Conservation (phyloP, 2,797 vertebrate species). For the Notolepis coatsorum region DNA sequence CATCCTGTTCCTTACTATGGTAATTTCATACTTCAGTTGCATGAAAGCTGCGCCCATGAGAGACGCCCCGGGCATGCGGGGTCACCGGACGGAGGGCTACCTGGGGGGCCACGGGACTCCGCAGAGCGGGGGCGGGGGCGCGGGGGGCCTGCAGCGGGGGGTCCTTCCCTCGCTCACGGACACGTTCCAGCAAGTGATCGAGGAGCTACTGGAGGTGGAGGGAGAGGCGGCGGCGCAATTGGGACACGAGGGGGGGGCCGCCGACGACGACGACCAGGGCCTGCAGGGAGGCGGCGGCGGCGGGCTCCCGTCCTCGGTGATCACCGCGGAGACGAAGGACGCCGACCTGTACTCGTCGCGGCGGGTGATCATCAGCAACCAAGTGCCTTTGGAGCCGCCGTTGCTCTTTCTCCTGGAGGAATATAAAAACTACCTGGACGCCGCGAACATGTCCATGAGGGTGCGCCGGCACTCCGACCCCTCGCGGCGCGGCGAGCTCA, state of each 20-base stretch:
- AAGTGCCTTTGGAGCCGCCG: constrained; percentile 99
- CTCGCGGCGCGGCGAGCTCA: constrained; percentile 95
- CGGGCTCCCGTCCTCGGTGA: constrained; percentile 69
- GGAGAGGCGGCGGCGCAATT: constrained; percentile 87
- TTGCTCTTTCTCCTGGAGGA: constrained; percentile 99
- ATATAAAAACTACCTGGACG: constrained; percentile 99
- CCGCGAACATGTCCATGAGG: constrained; percentile 99
- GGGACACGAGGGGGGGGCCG: constrained; percentile 75
- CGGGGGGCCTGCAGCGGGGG: constrained; percentile 80
- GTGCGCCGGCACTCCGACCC: constrained; percentile 98
- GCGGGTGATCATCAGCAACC: constrained; percentile 98
- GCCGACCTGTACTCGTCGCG: constrained; percentile 96
- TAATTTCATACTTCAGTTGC: constrained; percentile 99
- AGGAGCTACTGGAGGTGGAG: constrained; percentile 94
- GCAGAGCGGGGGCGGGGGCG: constrained; percentile 87
- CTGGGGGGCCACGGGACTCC: constrained; percentile 95
- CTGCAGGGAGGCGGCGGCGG: constrained; percentile 84
- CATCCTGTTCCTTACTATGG: constrained; percentile 99
- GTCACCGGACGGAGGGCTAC: constrained; percentile 96
- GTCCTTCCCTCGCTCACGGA: constrained; percentile 91
- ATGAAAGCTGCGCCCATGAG: constrained; percentile 99
- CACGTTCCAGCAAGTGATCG: constrained; percentile 98
- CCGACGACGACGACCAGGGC: too few species aligned
- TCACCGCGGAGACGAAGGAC: constrained; percentile 90
- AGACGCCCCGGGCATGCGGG: constrained; percentile 91